Conservation (phyloP, 2,797 vertebrate genomes). For the Menidia menidia region DNA sequence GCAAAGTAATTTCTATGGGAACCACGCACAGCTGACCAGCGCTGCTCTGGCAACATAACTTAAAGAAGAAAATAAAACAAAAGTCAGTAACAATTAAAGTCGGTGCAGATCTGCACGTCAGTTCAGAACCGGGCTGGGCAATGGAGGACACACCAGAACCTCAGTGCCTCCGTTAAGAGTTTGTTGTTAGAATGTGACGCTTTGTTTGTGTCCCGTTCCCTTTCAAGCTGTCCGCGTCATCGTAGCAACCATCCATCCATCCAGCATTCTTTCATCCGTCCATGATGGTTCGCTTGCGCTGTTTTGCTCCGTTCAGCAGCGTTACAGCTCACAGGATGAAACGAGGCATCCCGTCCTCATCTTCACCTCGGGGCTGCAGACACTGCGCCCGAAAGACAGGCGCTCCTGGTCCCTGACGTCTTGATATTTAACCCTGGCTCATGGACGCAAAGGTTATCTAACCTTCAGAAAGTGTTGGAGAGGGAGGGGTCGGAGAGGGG, state of each 20-base stretch:
- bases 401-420: slow-evolving; percentile 54
- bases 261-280: slow-evolving; percentile 13
- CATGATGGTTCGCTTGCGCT: slow-evolving; percentile 27
- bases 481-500: slow-evolving; percentile 31
- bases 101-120: slow-evolving; percentile 57
- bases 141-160: slow-evolving; percentile 33
- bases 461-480: slow-evolving; percentile 76
- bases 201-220: slow-evolving; percentile 30
- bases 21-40: slow-evolving; percentile 81
- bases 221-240: slow-evolving; percentile 44
- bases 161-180: slow-evolving; percentile 24
- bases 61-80: slow-evolving; percentile 60
- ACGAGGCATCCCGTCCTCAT: slow-evolving; percentile 47
- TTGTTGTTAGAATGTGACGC: slow-evolving; percentile 22
- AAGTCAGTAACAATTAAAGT: slow-evolving; percentile 42
- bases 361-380: slow-evolving; percentile 60
- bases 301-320: slow-evolving; percentile 46
- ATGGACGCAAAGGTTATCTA: slow-evolving; percentile 82
- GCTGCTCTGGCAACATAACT: slow-evolving; percentile 77
- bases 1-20: slow-evolving; percentile 75
- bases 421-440: slow-evolving; percentile 72
- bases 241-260: slow-evolving; percentile 14
- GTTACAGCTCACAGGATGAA: slow-evolving; percentile 48
- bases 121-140: slow-evolving; percentile 39
- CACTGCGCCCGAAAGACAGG: slow-evolving; percentile 61